Percentiles rank a stretch among this genome's conserved stretches.
phyloP scores from a whole-genome alignment of 1,140 invertebrate species.

The Popillia japonica region DNA sequence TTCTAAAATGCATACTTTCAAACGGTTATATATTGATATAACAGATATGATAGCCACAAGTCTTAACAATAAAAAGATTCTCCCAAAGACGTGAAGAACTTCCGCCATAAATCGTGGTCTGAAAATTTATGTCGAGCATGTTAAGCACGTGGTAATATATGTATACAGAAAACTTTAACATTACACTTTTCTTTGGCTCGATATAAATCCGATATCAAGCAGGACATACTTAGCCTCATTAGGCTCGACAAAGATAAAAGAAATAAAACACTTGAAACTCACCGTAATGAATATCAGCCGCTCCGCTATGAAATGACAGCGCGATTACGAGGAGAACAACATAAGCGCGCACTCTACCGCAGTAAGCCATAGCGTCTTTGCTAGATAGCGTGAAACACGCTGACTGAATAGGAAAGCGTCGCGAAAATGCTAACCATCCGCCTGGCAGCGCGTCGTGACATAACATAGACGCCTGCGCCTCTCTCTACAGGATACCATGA shows the following conservation, averaged over 20 bases:
- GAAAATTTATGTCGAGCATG: not conserved
- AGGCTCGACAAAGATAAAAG: not conserved
- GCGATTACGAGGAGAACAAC: constrained; percentile 10
- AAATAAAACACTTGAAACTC: constrained; percentile 20
- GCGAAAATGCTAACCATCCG: not conserved
- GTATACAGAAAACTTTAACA: not conserved
- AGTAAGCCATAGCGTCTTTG: constrained; percentile 14
- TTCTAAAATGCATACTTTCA: too few species aligned
- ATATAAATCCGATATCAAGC: constrained; percentile 8
- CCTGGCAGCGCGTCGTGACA: not conserved
- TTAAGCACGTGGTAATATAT: not conserved
- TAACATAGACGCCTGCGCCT: constrained; percentile 30
- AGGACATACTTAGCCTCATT: not conserved
- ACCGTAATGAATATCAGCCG: constrained; percentile 24
- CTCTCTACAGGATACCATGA: constrained; percentile 4
- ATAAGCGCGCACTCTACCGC: constrained; percentile 4
- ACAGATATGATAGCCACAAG: too few species aligned
- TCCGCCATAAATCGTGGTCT: too few species aligned
- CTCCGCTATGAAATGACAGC: not conserved
- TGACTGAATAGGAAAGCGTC: constrained; percentile 30
- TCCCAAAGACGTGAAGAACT: too few species aligned
- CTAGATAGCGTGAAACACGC: constrained; percentile 6
- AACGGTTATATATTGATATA: too few species aligned
- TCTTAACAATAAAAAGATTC: too few species aligned
- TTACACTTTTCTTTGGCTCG: not conserved